Evolutionary conservation across 2,888 invertebrate genomes (phyloP), one percentile per base, ranked within the genome.

Genomic region (Seladonia tumulorum): DNA sequence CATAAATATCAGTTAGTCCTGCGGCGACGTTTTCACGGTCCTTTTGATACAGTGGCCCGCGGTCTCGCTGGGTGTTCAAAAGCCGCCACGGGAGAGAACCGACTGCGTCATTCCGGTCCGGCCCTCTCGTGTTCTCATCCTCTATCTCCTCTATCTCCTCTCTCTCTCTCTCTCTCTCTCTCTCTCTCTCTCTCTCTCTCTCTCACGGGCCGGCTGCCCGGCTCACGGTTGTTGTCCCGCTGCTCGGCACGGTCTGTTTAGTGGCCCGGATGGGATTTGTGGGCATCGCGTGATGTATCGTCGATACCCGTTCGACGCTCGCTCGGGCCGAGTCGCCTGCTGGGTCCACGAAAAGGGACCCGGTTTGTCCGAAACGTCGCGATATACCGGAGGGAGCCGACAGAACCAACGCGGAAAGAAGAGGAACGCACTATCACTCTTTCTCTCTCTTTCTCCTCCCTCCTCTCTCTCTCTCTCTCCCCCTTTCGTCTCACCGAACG

Each of bases 271-370:
- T 85, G 87, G 91, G 91, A 93, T 93, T 94, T 93, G 93, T 93
- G 91, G 92, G 84, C 90, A 87, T 92, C 90, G 93, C 92, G 92
- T 93, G 94, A 94, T 94, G 92, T 93, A 94, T 94, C 92, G 92
- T 70, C 90, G 81, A 89, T 92, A 89, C 91, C 92, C 88, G 91
- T 91, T 93, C 90, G 91, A 86, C 90, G 90, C 89, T 87, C 83
- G 81, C 80, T 57, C 82, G 86, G 82, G 63, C 63, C 87, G 78
- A 88, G 88, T 88, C 90, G 90, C 92, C 92, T 87, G 92, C 93
- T 92, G 93, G 79, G 91, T 89, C 87, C 87, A 84, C 91, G 90
- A 90, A 90, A 86, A 88, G 89, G 80, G 76, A 76, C 85, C 81
- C 85, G 85, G 72, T 83, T 85, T 49, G 86, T 63, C 57, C 88